phyloP scores from a whole-genome alignment of 2,888 invertebrate species.

The Agriopis marginaria region DNA sequence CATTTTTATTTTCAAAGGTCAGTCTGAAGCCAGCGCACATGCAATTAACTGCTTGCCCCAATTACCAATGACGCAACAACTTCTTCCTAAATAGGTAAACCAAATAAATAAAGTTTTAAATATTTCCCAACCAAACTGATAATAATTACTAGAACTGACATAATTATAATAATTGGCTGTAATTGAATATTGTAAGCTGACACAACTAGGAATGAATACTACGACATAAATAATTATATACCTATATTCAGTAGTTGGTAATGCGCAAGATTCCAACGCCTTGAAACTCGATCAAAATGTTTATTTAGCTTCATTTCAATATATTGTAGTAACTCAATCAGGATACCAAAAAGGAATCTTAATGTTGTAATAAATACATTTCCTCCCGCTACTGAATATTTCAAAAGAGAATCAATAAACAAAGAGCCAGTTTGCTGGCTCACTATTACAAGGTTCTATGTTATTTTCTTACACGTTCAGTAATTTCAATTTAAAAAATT shows the following conservation, averaged over 20 bases:
- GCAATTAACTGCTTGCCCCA: no score
- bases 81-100: background rate
- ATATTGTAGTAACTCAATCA: slow-evolving; percentile 1
- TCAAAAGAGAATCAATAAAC: slow-evolving; percentile 84
- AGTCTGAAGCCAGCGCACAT: no score
- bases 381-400: slow-evolving; percentile 83
- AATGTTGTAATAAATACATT: slow-evolving; percentile 49
- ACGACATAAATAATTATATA: slow-evolving; percentile 7
- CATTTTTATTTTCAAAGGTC: no score
- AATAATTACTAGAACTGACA: background rate
- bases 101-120: background rate
- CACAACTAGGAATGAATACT: background rate
- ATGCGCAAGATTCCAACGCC: background rate
- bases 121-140: background rate
- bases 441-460: no score
- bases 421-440: slow-evolving; percentile 84
- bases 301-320: background rate
- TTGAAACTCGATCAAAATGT: background rate
- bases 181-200: slow-evolving; percentile 8
- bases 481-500: no score
- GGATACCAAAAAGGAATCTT: background rate
- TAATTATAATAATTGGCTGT: slow-evolving; percentile 7
- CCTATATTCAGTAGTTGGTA: background rate
- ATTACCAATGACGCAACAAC: no score
- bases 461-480: no score